Conservation (phyloP, 2,888 invertebrate genomes). For the Ypsolopha sequella region DNA sequence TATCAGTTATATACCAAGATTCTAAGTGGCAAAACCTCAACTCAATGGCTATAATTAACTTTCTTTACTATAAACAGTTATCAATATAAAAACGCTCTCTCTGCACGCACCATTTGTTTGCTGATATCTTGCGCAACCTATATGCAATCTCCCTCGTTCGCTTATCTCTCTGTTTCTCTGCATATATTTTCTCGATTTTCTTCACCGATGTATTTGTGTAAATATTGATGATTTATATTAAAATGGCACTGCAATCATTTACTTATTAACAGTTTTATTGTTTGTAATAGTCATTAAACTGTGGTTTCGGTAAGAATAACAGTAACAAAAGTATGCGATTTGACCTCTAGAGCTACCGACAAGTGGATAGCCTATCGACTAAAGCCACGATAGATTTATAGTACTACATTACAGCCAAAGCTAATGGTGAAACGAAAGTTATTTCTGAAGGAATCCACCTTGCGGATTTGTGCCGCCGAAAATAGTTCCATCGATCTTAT, state of each 20-base stretch:
- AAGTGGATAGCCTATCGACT: constrained; percentile 7
- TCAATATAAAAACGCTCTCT: background rate
- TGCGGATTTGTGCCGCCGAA: constrained; percentile 55
- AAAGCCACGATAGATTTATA: constrained; percentile 53
- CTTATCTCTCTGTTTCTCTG: background rate
- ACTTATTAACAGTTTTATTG: background rate
- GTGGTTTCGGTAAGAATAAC: no score
- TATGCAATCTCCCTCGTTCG: background rate
- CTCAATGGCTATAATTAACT: no score
- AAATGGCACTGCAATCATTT: background rate
- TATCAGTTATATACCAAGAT: no score
- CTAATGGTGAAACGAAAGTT: constrained; percentile 42
- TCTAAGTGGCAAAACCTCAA: no score
- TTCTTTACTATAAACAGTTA: background rate
- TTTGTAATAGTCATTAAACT: background rate
- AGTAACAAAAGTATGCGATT: no score
- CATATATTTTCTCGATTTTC: background rate
- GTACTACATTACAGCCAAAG: constrained; percentile 33
- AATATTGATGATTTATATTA: background rate
- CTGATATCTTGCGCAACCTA: background rate
- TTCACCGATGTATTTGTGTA: background rate
- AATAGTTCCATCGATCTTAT: constrained; percentile 65
- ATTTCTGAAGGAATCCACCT: constrained; percentile 62
- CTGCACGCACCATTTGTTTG: background rate
- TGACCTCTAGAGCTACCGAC: no score